Percentiles rank a stretch among this genome's conserved stretches.
Conservation (phyloP, 2,888 invertebrate genomes). For the Byasa hedistus region DNA sequence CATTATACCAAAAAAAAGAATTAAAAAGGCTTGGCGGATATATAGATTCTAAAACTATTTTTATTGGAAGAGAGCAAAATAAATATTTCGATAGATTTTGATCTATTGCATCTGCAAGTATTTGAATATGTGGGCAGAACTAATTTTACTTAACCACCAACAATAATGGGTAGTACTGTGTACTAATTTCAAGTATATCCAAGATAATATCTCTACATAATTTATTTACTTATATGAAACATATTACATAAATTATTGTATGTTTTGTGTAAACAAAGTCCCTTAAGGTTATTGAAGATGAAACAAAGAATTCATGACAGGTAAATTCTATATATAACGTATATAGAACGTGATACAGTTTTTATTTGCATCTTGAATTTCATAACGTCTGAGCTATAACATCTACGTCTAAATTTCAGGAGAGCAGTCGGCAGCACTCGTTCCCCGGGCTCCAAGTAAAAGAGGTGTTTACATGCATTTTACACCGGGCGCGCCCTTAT, state of each 20-base stretch:
- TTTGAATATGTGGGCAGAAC: too few species aligned
- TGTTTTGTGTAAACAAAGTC: not conserved
- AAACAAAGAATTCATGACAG: not conserved
- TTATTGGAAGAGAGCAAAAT: too few species aligned
- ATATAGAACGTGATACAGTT: slow-evolving; percentile 16
- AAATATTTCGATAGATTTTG: too few species aligned
- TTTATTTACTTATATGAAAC: not conserved
- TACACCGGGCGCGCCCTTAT: slow-evolving; percentile 63
- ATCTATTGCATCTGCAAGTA: too few species aligned
- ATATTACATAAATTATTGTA: not conserved
- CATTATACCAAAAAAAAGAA: too few species aligned
- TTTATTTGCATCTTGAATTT: slow-evolving; percentile 24
- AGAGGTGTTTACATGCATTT: slow-evolving; percentile 75
- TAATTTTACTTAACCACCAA: too few species aligned
- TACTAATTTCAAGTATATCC: too few species aligned
- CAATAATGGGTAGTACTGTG: too few species aligned
- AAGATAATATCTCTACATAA: not conserved
- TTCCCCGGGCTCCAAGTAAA: slow-evolving; percentile 55
- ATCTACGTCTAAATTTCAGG: slow-evolving; percentile 44
- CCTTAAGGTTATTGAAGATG: not conserved
- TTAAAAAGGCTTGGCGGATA: too few species aligned
- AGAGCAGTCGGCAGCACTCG: slow-evolving; percentile 58
- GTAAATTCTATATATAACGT: slow-evolving; percentile 12
- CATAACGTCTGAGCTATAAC: slow-evolving; percentile 21
- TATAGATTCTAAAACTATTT: too few species aligned